A percentile compares a stretch with the other conserved stretches of the same genome.
Evolutionary conservation across 2,113 vertebrate species (phyloP).

Genomic region (Leucopternis melanops): DNA sequence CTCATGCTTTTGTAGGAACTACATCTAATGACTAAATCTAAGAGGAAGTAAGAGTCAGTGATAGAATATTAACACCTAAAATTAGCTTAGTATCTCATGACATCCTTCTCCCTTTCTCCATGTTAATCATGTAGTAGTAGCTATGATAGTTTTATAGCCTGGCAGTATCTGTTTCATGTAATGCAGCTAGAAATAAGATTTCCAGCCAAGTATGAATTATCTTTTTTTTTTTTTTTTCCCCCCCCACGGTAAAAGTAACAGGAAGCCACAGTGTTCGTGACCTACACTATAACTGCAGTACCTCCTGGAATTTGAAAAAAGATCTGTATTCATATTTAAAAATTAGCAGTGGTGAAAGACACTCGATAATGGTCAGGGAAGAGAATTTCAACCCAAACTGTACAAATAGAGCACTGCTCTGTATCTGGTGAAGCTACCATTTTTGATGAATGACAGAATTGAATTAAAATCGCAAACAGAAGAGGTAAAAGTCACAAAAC

Average conservation of each 20-base stretch:
- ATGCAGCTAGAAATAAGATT: neutral
- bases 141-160: neutral
- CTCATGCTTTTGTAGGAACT: neutral
- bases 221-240: no score
- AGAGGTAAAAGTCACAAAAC: rapidly evolving
- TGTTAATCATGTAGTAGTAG: neutral
- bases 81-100: neutral
- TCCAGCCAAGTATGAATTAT: neutral
- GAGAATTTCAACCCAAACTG: neutral
- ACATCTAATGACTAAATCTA: neutral
- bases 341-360: neutral
- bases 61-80: neutral
- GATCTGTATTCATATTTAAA: neutral
- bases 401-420: neutral
- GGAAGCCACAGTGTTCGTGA: neutral
- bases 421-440: neutral
- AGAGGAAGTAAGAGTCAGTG: neutral
- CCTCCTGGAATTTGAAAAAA: neutral
- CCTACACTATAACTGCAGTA: neutral
- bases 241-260: neutral
- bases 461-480: neutral
- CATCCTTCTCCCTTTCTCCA: neutral
- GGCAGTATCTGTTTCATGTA: neutral
- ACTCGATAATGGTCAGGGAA: neutral
- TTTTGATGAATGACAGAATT: neutral